Conservation (phyloP, 2,888 invertebrate genomes). For the Venustoraphidia nigricollis region DNA sequence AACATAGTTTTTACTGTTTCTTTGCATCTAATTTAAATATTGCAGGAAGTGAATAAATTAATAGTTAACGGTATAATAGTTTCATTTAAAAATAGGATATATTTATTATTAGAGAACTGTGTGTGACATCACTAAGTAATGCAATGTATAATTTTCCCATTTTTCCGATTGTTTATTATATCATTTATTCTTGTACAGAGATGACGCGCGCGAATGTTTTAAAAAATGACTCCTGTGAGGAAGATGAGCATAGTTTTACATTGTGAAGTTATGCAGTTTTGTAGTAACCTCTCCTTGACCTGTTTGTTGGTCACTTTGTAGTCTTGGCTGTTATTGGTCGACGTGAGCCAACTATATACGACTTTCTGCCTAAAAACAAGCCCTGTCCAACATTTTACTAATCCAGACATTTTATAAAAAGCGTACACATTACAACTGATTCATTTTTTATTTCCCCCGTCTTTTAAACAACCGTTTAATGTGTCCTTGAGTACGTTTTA, state of each 20-base stretch:
- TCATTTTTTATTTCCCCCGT: too few species aligned
- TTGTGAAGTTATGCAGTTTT: not conserved
- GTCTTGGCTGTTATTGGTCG: constrained; percentile 2
- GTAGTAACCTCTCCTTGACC: constrained; percentile 44
- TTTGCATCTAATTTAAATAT: not conserved
- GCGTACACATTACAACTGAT: too few species aligned
- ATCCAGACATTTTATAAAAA: too few species aligned
- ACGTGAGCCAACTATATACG: constrained; percentile 5
- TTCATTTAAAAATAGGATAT: too few species aligned
- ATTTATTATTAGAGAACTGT: too few species aligned
- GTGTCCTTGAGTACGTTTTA: too few species aligned
- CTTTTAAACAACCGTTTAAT: too few species aligned
- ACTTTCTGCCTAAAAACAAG: constrained; percentile 5
- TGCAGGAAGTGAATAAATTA: not conserved
- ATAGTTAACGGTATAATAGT: not conserved
- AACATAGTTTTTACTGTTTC: not conserved
- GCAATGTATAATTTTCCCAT: too few species aligned
- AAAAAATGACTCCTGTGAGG: not conserved
- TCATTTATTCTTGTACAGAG: too few species aligned
- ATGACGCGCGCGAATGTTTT: not conserved
- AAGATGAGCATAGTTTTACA: constrained; percentile 15
- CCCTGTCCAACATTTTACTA: constrained; percentile 24
- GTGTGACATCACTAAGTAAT: too few species aligned
- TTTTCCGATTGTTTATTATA: too few species aligned
- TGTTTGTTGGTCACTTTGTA: constrained; percentile 39